Percentiles rank a stretch among this genome's conserved stretches.
Conservation (phyloP, 2,797 vertebrate genomes). For the Nasua narica region DNA sequence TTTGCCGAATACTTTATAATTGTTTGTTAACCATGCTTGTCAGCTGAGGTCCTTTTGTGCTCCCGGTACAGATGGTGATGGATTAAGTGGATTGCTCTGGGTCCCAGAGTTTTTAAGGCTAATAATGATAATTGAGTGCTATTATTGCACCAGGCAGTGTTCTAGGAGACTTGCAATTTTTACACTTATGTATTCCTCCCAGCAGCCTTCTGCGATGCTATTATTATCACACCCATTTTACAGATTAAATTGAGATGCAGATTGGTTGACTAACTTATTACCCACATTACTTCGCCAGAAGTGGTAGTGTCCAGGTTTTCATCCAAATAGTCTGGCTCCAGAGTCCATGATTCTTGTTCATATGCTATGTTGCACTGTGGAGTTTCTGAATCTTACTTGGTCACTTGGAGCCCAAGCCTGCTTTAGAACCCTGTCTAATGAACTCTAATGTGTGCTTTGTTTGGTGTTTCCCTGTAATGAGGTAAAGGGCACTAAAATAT, state of each 20-base stretch:
- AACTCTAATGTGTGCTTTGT: not conserved
- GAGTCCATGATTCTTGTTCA: not conserved
- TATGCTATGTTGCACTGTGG: not conserved
- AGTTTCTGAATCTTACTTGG: not conserved
- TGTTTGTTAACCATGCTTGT: conserved; percentile 19
- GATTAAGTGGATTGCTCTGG: conserved; percentile 21
- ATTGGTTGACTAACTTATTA: not conserved
- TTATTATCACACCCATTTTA: not conserved
- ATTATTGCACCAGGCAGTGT: not conserved
- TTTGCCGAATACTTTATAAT: conserved; percentile 50
- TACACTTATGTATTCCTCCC: not conserved
- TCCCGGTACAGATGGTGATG: not conserved
- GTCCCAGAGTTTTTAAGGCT: not conserved
- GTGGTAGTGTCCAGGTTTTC: not conserved
- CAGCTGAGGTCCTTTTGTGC: conserved; percentile 6
- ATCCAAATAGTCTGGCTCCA: not conserved
- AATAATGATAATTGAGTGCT: not conserved
- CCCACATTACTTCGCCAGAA: not conserved
- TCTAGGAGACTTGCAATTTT: not conserved
- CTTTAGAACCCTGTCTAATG: not conserved
- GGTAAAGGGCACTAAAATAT: not conserved
- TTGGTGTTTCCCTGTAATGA: not conserved
- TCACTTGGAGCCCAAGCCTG: not conserved
- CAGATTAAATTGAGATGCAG: not conserved
- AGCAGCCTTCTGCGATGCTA: not conserved